These are phyloP conservation scores for Lithophane semibrunnea DNA, from an alignment of 2,888 invertebrate species.

Conservation along the genomic window DNA sequence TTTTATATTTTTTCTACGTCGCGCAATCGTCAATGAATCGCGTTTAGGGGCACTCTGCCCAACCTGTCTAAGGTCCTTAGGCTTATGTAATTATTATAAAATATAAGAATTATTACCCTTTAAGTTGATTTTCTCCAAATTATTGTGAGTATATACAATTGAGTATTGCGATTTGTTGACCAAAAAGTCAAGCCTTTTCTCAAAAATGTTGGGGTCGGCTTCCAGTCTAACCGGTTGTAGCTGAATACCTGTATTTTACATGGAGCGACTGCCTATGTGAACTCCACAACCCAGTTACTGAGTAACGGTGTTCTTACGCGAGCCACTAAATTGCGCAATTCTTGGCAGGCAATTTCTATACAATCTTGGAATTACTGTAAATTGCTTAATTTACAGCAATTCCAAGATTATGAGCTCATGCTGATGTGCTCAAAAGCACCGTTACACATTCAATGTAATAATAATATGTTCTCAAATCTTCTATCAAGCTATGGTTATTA, in stretches of 20 bases:
- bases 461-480: not conserved
- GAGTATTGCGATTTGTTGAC: slow-evolving; percentile 19
- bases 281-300: no score
- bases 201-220: not conserved
- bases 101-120: slow-evolving; percentile 47
- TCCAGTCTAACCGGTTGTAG: not conserved
- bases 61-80: slow-evolving; percentile 7
- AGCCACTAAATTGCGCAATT: no score
- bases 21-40: not conserved
- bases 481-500: not conserved
- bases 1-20: slow-evolving; percentile 1
- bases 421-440: no score
- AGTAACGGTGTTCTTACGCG: not conserved
- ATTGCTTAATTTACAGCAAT: no score
- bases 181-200: no score
- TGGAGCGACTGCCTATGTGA: not conserved
- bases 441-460: not conserved
- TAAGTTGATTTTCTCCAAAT: slow-evolving; percentile 49
- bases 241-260: not conserved
- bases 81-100: slow-evolving; percentile 40
- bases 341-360: no score
- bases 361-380: no score
- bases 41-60: slow-evolving; percentile 3
- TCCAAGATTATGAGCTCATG: no score
- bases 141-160: slow-evolving; percentile 43